These are phyloP conservation scores for Setophaga petechia DNA, from an alignment of 2,113 vertebrate species.

Conservation along the genomic window DNA sequence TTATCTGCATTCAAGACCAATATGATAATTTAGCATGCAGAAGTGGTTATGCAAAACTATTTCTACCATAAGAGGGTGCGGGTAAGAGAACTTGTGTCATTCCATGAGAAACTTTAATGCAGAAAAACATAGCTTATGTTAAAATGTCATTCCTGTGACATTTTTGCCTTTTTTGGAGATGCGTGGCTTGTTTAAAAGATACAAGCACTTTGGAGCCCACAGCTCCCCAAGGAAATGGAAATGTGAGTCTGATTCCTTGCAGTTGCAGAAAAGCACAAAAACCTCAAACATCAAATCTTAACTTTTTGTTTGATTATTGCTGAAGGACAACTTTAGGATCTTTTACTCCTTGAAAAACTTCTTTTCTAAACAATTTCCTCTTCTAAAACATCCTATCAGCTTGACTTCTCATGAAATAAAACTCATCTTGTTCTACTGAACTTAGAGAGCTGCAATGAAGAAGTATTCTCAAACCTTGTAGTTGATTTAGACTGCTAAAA, in stretches of 20 bases:
- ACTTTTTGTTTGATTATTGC: background rate
- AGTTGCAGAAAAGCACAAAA: constrained; percentile 5
- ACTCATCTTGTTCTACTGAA: background rate
- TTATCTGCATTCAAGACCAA: background rate
- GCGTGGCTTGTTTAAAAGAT: background rate
- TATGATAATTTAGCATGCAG: background rate
- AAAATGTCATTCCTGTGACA: constrained; percentile 46
- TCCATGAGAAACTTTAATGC: background rate
- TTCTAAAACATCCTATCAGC: background rate
- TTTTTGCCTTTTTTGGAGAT: constrained; percentile 53
- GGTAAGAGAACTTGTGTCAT: background rate
- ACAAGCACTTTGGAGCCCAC: background rate
- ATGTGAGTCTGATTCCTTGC: background rate
- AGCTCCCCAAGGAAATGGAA: constrained; percentile 27
- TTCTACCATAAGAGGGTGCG: background rate
- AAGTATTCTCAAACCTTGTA: background rate
- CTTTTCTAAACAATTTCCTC: background rate
- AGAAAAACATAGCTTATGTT: constrained; percentile 11
- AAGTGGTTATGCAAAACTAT: constrained; percentile 18
- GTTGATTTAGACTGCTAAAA: background rate
- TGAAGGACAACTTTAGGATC: background rate
- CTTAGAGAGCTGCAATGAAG: background rate
- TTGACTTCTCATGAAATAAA: background rate
- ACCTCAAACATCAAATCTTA: background rate
- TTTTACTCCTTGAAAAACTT: background rate